These are phyloP conservation scores for Endomychus coccineus DNA, from an alignment of 2,888 invertebrate species.

Conservation along the genomic window DNA sequence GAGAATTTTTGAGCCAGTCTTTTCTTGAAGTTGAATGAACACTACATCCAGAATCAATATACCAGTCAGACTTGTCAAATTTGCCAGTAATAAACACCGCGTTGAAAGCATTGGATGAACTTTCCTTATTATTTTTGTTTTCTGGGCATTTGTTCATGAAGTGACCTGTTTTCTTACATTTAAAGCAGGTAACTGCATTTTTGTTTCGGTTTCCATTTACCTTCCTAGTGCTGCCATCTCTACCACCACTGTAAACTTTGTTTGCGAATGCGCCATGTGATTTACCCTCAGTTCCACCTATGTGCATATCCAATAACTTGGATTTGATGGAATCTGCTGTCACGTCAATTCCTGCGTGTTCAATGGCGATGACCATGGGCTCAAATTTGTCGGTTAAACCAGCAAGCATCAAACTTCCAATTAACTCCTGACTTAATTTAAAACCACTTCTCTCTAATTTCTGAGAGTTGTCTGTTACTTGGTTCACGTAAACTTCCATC, in stretches of 20 bases:
- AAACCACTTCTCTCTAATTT: constrained; percentile 25
- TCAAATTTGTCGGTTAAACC: constrained; percentile 18
- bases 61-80: constrained; percentile 26
- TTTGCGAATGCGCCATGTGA: constrained; percentile 8
- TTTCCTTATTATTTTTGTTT: constrained; percentile 1
- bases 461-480: constrained; percentile 23
- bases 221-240: constrained; percentile 8
- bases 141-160: constrained; percentile 22
- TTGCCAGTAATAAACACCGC: constrained; percentile 21
- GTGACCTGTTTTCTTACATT: constrained; percentile 22
- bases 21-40: constrained; percentile 24
- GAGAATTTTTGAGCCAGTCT: constrained; percentile 18
- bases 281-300: constrained; percentile 6
- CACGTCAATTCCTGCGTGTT: constrained; percentile 18
- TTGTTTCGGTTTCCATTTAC: constrained; percentile 9
- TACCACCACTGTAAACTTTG: constrained; percentile 2
- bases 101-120: constrained; percentile 19
- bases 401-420: constrained; percentile 19
- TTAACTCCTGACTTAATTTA: constrained; percentile 18
- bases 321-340: constrained; percentile 18
- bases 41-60: constrained; percentile 29
- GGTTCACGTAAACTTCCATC: constrained; percentile 25
- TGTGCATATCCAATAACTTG: constrained; percentile 13
- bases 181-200: constrained; percentile 19
- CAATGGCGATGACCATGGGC: constrained; percentile 22